A percentile compares a stretch with the other conserved stretches of the same genome.
Evolutionary conservation across 2,797 vertebrate genomes (phyloP).

Genomic region (Pachyuromys duprasi): DNA sequence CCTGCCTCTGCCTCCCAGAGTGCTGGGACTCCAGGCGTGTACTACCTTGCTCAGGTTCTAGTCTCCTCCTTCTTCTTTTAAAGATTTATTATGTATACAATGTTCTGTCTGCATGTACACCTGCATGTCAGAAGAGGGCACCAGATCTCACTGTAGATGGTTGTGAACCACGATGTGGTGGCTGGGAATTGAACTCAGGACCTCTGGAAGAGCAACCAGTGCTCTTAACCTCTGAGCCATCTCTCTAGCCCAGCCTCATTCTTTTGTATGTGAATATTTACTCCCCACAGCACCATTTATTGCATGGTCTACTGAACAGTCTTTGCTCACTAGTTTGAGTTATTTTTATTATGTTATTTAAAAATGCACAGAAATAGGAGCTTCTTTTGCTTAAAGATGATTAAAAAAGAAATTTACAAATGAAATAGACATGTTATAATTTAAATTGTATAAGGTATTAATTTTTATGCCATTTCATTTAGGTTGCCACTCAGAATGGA

Average conservation of each 20-base stretch:
- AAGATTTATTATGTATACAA: no score
- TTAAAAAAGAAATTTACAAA: not conserved
- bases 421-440: not conserved
- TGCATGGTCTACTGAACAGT: not conserved
- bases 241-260: not conserved
- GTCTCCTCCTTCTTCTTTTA: no score
- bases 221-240: no score
- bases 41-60: no score
- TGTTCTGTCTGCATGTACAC: no score
- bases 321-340: not conserved
- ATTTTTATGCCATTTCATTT: not conserved
- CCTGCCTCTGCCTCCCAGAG: no score
- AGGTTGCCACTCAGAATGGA: fast-evolving
- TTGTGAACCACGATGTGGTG: no score
- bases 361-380: not conserved
- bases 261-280: not conserved
- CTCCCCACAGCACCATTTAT: not conserved
- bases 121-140: no score
- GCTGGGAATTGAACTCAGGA: no score
- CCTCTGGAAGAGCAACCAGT: no score
- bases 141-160: no score
- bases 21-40: no score
- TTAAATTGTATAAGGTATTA: not conserved
- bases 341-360: slow-evolving; percentile 37
- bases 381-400: not conserved